These are phyloP conservation scores for Zosterops borbonicus DNA, from an alignment of 2,113 vertebrate genomes.

Conservation along the genomic window DNA sequence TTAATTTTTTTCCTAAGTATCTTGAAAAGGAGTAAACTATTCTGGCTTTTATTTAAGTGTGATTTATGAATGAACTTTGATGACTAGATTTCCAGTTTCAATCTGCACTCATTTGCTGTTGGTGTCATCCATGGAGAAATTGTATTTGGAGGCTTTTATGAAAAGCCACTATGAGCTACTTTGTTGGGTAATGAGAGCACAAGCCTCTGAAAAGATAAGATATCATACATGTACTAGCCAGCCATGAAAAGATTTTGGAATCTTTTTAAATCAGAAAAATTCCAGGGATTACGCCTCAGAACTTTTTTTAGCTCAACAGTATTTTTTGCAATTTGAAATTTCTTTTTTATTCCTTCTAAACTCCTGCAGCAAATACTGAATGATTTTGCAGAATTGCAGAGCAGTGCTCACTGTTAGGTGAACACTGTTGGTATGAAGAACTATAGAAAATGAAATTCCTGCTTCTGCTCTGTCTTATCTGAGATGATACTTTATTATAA, in stretches of 20 bases:
- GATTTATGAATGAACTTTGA: background rate
- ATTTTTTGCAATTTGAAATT: background rate
- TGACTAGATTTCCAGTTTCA: background rate
- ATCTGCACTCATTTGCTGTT: background rate
- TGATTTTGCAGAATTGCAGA: background rate
- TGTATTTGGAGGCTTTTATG: background rate
- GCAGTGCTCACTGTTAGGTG: background rate
- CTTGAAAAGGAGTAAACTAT: background rate
- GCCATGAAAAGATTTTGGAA: background rate
- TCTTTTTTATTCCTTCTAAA: background rate
- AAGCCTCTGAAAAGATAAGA: background rate
- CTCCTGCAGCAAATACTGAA: background rate
- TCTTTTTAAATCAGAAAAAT: background rate
- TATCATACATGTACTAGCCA: background rate
- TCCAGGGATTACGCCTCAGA: background rate
- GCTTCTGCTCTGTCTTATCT: background rate
- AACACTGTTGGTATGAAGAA: background rate
- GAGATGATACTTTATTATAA: background rate
- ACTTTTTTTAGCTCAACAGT: background rate
- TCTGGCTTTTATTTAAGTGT: background rate
- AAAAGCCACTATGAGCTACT: background rate
- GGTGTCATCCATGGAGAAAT: background rate
- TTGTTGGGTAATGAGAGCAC: background rate
- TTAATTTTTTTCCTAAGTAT: background rate
- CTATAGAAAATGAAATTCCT: background rate